Evolutionary conservation across 2,888 invertebrate species (phyloP).

Genomic region (Mesochorus sp.): DNA sequence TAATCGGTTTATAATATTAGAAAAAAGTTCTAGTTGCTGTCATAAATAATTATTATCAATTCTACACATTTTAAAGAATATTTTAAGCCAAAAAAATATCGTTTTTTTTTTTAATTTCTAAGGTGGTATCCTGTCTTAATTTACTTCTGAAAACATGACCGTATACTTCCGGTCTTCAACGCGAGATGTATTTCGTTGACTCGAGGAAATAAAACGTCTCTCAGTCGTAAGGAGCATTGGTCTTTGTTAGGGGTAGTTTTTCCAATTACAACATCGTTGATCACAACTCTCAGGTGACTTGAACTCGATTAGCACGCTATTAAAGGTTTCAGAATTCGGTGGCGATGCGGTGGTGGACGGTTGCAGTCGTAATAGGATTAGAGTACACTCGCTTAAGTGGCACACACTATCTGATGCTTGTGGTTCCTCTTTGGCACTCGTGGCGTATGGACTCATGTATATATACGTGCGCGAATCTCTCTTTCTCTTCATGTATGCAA

Average conservation of each 20-base stretch:
- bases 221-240: too few relatives aligned
- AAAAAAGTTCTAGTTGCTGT: too few relatives aligned
- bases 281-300: constrained; percentile 56
- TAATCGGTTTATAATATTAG: too few relatives aligned
- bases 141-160: too few relatives aligned
- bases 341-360: constrained; percentile 43
- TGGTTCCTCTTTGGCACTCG: constrained; percentile 10
- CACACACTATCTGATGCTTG: constrained; percentile 24
- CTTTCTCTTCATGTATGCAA: neutral
- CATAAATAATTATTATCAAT: too few relatives aligned
- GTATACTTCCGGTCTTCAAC: too few relatives aligned
- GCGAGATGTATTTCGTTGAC: too few relatives aligned
- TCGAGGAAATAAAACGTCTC: too few relatives aligned
- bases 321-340: constrained; percentile 61
- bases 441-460: constrained; percentile 3
- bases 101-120: too few relatives aligned
- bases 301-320: constrained; percentile 66
- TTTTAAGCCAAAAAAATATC: too few relatives aligned
- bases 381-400: constrained; percentile 62
- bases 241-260: neutral
- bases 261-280: constrained; percentile 59
- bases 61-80: too few relatives aligned
- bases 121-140: too few relatives aligned
- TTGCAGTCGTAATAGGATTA: constrained; percentile 66
- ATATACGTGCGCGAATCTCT: neutral